Percentiles rank a stretch among this genome's conserved stretches.
phyloP scores from a whole-genome alignment of 1,140 invertebrate species.

The Drosophila varians region DNA sequence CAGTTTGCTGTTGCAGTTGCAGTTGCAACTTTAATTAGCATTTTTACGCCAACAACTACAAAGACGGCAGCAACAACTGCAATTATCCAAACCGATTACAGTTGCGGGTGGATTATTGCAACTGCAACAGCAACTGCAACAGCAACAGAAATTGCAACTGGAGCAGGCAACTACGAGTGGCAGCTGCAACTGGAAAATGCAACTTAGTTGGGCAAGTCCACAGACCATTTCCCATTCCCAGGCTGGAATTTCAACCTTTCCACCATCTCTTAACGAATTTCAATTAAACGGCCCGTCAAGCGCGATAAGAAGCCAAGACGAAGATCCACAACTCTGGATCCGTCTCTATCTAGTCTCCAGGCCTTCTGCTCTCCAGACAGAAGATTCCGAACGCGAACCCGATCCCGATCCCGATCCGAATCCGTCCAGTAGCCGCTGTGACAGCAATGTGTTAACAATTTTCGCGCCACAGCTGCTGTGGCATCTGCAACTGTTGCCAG shows the following conservation, averaged over 20 bases:
- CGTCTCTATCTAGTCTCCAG: conserved; percentile 9
- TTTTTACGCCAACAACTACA: conserved; percentile 69
- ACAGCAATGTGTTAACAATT: conserved; percentile 81
- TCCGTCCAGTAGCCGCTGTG: conserved; percentile 50
- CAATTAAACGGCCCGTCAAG: conserved; percentile 75
- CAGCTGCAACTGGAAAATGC: conserved; percentile 24
- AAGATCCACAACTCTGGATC: conserved; percentile 23
- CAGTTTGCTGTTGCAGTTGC: conserved; percentile 3
- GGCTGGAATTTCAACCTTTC: conserved; percentile 37
- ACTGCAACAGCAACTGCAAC: conserved; percentile 23
- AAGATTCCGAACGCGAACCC: too few relatives aligned
- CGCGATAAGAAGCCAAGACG: conserved; percentile 52
- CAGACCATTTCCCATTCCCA: conserved; percentile 49
- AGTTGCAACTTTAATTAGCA: conserved; percentile 73
- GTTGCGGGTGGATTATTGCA: conserved; percentile 44
- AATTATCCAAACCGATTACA: conserved; percentile 54
- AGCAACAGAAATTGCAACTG: conserved; percentile 16
- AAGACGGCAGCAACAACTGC: conserved; percentile 30
- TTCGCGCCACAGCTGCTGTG: conserved; percentile 68
- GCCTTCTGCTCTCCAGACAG: conserved; percentile 4
- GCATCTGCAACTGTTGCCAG: conserved; percentile 21
- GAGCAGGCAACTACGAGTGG: conserved; percentile 28
- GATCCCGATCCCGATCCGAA: too few relatives aligned
- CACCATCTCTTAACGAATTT: conserved; percentile 57
- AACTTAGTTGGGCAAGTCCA: conserved; percentile 33